Evolutionary conservation across 2,888 invertebrate species (phyloP), one percentile per base, ranked within the genome.

Genomic region (Dioctria linearis): DNA sequence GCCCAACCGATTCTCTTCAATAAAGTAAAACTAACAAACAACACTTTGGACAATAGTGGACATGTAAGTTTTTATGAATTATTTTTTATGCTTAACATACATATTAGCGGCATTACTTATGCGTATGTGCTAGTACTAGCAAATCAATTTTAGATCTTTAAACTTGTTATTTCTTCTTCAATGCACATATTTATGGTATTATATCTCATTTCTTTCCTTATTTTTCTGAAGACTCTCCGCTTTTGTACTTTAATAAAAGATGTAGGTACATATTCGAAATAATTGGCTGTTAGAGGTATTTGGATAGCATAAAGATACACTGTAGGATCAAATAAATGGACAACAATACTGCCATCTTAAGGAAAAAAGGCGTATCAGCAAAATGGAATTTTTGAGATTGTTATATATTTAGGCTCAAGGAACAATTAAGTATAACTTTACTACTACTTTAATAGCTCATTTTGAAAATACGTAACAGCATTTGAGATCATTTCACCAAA

Each of bases 1-100:
- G 93, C 93, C 0, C 95, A 96, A 86, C 92, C 94, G 0, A 91
- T 96, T 76, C 91, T 92, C 54, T 96, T 97, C 86, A 94, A 94
- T 87, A 95, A 95, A 86, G 90, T 97, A 76, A 97, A 97, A 87
- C 91, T 98, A 67, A 97, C 97, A 42, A 98, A 97, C 86, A 96
- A 95, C 85, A 93, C 94, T 5, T 91, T 94, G 88, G 95, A 95
- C 86, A 92, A 93, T 81, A 92, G 92, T 83, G 95, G 94, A 85
- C 95, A 96, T 88, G 93, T 94, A 90, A 93, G 94, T 92, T 80
- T 61, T n/a, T 79, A 80, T 25, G 2, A 25, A 25, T 25, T 25
- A 25, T 25, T 25, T 81, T 54, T 57, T 40, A 65, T 67, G 57
- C 66, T 39, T 61, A 49, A 39, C 39, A 11, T n/a, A n/a, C n/a